Evolutionary conservation across 2,797 vertebrate genomes (phyloP).

Genomic region (Platyrinchus mystaceus): DNA sequence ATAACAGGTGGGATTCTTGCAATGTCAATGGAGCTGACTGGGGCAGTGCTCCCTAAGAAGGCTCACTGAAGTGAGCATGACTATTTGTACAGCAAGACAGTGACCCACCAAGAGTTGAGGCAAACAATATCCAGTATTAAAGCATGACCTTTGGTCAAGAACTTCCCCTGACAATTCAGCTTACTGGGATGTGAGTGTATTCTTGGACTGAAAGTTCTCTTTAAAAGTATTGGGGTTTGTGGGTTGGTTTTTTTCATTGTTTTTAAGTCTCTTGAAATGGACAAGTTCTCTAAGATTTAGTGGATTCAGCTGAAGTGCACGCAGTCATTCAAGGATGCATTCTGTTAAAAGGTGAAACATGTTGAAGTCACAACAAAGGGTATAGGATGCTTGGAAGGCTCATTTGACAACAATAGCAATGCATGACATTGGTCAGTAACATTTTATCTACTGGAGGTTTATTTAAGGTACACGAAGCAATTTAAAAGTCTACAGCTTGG

Average conservation of each 20-base stretch:
- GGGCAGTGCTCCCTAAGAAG: not conserved
- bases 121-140: not conserved
- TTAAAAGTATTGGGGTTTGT: not conserved
- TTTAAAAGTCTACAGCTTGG: constrained; percentile 27
- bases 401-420: constrained; percentile 7
- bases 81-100: not conserved
- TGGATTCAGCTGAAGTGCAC: not conserved
- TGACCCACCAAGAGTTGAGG: not conserved
- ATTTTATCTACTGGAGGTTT: constrained; percentile 50
- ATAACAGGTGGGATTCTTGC: not conserved
- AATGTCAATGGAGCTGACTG: not conserved
- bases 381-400: not conserved
- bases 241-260: rapidly evolving
- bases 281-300: not conserved
- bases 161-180: not conserved
- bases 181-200: not conserved
- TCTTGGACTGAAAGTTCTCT: not conserved
- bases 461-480: constrained; percentile 38
- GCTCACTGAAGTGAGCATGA: rapidly evolving
- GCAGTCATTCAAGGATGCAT: not conserved
- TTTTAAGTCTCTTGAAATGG: not conserved
- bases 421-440: constrained; percentile 31
- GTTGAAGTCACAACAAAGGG: not conserved
- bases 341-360: not conserved
- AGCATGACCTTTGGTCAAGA: not conserved